Percentiles rank a stretch among this genome's conserved stretches.
Evolutionary conservation across 1,140 invertebrate species (phyloP).

Genomic region (Drosophila tropicalis): DNA sequence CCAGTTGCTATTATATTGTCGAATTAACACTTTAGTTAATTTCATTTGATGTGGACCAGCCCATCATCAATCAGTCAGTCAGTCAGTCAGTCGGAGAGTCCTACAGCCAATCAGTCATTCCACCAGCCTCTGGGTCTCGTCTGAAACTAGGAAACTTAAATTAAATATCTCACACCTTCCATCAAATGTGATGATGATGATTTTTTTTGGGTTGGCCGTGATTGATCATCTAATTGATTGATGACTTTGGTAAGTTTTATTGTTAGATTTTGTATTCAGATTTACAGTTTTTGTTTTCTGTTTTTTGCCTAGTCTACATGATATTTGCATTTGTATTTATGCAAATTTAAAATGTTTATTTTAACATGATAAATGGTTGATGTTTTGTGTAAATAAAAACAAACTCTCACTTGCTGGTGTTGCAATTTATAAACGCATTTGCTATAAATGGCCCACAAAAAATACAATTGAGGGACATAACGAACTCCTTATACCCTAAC

Average conservation of each 20-base stretch:
- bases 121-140: not conserved
- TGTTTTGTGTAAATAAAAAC: not conserved
- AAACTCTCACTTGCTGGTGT: not conserved
- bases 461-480: not conserved
- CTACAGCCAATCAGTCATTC: not conserved
- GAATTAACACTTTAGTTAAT: conserved; percentile 50
- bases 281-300: conserved; percentile 30
- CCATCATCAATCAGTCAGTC: conserved; percentile 49
- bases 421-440: conserved; percentile 16
- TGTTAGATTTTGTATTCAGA: conserved; percentile 27
- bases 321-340: conserved; percentile 25
- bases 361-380: conserved; percentile 17
- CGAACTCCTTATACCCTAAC: not conserved
- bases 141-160: not conserved
- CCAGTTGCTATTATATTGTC: conserved; percentile 15
- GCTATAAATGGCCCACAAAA: not conserved
- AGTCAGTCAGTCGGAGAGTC: conserved; percentile 46
- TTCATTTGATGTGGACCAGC: conserved; percentile 30
- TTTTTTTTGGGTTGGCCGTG: conserved; percentile 23
- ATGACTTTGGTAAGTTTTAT: conserved; percentile 33
- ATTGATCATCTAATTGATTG: conserved; percentile 60
- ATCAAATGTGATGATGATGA: conserved; percentile 11
- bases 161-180: conserved; percentile 8
- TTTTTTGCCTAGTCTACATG: not conserved
- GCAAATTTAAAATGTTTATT: conserved; percentile 23